These are phyloP conservation scores for Pseudoips prasinana DNA, from an alignment of 2,888 invertebrate species.

Conservation along the genomic window DNA sequence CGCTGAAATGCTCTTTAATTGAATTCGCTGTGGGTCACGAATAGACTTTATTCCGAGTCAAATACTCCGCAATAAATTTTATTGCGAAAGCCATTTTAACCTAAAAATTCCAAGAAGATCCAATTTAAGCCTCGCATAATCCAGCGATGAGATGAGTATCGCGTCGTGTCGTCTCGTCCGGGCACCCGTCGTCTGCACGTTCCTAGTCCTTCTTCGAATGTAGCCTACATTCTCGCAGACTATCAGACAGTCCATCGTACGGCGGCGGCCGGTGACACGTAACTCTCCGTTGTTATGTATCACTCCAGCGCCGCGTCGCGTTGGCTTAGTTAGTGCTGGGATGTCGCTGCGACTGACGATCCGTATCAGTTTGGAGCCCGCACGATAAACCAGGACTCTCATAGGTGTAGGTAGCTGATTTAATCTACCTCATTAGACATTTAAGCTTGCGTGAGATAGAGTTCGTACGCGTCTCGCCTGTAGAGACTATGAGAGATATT, in stretches of 20 bases:
- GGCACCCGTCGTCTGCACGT: slow-evolving; percentile 29
- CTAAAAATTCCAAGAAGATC: slow-evolving; percentile 72
- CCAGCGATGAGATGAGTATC: slow-evolving; percentile 64
- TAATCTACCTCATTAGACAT: slow-evolving; percentile 66
- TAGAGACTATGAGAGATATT: no score
- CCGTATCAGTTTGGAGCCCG: slow-evolving; percentile 45
- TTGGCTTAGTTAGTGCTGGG: slow-evolving; percentile 28
- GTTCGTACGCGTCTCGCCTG: no score
- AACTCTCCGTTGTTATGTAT: slow-evolving; percentile 31
- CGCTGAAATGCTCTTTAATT: slow-evolving; percentile 61
- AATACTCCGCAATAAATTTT: slow-evolving; percentile 70
- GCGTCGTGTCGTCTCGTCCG: slow-evolving; percentile 33
- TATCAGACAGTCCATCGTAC: slow-evolving; percentile 28
- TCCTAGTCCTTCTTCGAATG: slow-evolving; percentile 12
- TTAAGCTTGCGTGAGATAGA: slow-evolving; percentile 44
- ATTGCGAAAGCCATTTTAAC: slow-evolving; percentile 66
- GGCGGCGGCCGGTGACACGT: slow-evolving; percentile 18
- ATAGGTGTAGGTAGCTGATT: slow-evolving; percentile 54
- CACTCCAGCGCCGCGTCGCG: slow-evolving; percentile 9
- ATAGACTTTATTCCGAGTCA: slow-evolving; percentile 64
- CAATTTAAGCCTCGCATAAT: slow-evolving; percentile 72
- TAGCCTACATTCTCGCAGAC: slow-evolving; percentile 8
- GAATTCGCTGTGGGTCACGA: slow-evolving; percentile 62
- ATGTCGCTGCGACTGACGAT: slow-evolving; percentile 38
- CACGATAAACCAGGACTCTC: slow-evolving; percentile 56